Conservation (phyloP, 1,140 invertebrate genomes). For the Drosophila erecta region DNA sequence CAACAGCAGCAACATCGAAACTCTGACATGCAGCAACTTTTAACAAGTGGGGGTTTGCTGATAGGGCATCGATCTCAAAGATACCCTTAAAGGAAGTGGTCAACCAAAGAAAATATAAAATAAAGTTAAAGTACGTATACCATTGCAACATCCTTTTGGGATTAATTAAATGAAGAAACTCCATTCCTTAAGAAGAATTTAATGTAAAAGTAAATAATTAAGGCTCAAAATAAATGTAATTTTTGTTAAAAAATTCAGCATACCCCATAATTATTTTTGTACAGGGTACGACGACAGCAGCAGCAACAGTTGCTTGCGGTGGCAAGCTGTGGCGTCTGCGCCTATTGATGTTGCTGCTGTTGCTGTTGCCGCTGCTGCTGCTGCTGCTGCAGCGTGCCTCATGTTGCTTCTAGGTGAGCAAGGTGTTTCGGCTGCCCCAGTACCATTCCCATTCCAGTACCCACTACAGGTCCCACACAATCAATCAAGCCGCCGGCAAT, state of each 20-base stretch:
- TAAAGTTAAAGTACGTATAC: no score
- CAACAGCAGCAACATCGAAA: conserved; percentile 62
- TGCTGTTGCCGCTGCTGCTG: conserved; percentile 12
- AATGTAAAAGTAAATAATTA: no score
- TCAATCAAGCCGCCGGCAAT: conserved; percentile 80
- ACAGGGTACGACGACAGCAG: conserved; percentile 44
- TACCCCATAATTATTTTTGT: not conserved
- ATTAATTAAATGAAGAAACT: no score
- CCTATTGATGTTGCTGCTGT: conserved; percentile 50
- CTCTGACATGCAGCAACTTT: conserved; percentile 72
- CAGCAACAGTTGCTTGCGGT: conserved; percentile 73
- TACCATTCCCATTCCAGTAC: conserved; percentile 17
- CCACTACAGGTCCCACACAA: conserved; percentile 52
- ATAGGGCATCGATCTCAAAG: not conserved
- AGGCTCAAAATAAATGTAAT: no score
- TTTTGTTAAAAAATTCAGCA: not conserved
- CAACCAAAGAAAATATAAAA: no score
- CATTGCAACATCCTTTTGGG: no score
- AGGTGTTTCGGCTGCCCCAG: conserved; percentile 44
- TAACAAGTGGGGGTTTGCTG: conserved; percentile 28
- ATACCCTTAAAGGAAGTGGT: not conserved
- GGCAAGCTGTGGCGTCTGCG: conserved; percentile 75
- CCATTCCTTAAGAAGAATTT: no score
- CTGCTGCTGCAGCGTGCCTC: conserved; percentile 56
- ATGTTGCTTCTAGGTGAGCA: conserved; percentile 54